Conservation (phyloP, 2,888 invertebrate species). For the Acleris literana region DNA sequence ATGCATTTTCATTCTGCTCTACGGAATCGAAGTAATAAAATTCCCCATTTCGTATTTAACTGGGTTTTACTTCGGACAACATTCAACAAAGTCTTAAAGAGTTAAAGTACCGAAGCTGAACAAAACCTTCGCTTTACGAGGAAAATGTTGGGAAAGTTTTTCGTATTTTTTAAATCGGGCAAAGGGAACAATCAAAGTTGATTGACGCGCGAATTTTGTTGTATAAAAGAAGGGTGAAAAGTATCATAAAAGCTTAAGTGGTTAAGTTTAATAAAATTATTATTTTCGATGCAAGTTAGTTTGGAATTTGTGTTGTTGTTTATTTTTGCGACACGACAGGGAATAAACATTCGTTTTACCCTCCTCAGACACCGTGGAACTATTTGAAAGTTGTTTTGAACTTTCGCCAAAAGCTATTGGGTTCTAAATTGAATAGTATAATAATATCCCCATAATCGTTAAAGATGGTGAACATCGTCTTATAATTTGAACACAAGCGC, state of each 20-base stretch:
- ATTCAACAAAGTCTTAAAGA: constrained; percentile 8
- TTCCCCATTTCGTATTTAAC: constrained; percentile 9
- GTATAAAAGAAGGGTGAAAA: constrained; percentile 23
- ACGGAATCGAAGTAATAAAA: constrained; percentile 21
- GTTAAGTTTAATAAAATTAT: constrained; percentile 25
- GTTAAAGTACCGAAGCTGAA: constrained; percentile 7
- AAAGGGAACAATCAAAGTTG: constrained; percentile 11
- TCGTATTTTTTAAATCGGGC: constrained; percentile 15
- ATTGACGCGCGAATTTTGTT: constrained; percentile 17
- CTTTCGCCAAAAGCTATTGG: too few species aligned
- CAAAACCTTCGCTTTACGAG: constrained; percentile 1
- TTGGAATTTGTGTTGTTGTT: constrained; percentile 16
- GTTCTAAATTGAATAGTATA: too few species aligned
- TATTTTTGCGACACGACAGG: not conserved
- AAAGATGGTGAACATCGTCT: too few species aligned
- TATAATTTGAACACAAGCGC: too few species aligned
- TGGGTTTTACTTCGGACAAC: not conserved
- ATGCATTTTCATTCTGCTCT: constrained; percentile 9
- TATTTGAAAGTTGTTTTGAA: too few species aligned
- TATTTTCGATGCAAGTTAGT: constrained; percentile 20
- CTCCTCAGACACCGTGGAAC: too few species aligned
- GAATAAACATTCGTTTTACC: too few species aligned
- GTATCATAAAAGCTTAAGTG: constrained; percentile 20
- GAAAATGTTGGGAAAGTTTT: constrained; percentile 8
- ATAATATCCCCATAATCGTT: too few species aligned